Conservation (phyloP, 35 echinoderm and acorn worm genomes). For the Stichopus chloronotus region DNA sequence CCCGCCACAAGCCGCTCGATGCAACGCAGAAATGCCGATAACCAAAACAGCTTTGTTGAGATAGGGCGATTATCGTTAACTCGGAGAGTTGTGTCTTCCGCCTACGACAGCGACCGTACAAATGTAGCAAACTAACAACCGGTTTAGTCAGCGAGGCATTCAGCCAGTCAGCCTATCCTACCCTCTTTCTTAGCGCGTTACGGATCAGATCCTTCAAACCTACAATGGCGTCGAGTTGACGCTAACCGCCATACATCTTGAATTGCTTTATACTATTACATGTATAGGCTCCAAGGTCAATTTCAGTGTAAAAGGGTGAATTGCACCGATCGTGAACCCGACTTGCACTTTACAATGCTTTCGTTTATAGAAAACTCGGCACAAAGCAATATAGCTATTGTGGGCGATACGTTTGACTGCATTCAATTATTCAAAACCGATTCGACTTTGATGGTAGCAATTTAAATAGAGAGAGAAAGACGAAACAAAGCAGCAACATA, state of each 20-base stretch:
- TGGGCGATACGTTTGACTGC: conserved; percentile 40
- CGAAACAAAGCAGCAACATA: background rate
- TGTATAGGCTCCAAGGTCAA: conserved; percentile 43
- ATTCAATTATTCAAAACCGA: conserved; percentile 35
- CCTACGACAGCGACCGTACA: conserved; percentile 12
- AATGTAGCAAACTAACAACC: conserved; percentile 28
- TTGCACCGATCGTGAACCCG: conserved; percentile 20
- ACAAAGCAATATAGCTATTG: conserved; percentile 41
- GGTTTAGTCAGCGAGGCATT: conserved; percentile 21
- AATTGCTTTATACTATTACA: conserved; percentile 33
- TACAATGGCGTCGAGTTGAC: conserved; percentile 44
- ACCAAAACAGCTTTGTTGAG: background rate
- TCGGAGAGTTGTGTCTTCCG: conserved; percentile 5
- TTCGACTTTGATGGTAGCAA: conserved; percentile 21
- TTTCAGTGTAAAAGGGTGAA: conserved; percentile 34
- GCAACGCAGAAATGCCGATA: background rate
- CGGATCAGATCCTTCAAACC: conserved; percentile 39
- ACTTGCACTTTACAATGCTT: conserved; percentile 15
- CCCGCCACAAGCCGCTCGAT: background rate
- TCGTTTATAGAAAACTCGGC: background rate
- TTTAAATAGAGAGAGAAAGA: conserved; percentile 18
- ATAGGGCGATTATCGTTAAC: background rate
- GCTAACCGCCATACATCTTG: conserved; percentile 31
- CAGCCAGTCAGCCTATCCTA: conserved; percentile 32
- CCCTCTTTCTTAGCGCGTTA: conserved; percentile 49